These are phyloP conservation scores for Zaprionus nigranus DNA, from an alignment of 1,140 invertebrate species.

Conservation along the genomic window DNA sequence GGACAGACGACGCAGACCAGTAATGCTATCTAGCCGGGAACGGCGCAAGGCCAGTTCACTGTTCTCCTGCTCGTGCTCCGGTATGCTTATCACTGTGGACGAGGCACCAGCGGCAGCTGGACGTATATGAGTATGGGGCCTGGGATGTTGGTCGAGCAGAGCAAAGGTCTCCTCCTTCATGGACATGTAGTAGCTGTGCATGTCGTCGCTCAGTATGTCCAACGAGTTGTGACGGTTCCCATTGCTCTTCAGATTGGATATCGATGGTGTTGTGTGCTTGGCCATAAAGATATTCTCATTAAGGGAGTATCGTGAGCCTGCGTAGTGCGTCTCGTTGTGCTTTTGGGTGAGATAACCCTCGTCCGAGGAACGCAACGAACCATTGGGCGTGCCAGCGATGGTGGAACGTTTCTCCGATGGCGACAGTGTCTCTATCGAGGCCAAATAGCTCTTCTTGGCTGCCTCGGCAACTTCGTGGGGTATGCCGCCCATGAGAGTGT, in stretches of 20 bases:
- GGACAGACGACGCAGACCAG: conserved; percentile 71
- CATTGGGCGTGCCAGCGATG: conserved; percentile 28
- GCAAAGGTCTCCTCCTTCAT: conserved; percentile 67
- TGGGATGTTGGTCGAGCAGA: conserved; percentile 56
- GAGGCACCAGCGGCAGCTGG: conserved; percentile 1
- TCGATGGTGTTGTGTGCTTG: conserved; percentile 53
- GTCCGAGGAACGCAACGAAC: conserved; percentile 63
- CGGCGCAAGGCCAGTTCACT: conserved; percentile 59
- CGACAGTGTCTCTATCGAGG: conserved; percentile 80
- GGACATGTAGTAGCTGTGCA: conserved; percentile 68
- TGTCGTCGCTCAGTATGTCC: conserved; percentile 74
- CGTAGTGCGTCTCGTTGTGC: conserved; percentile 47
- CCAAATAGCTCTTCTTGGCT: conserved; percentile 68
- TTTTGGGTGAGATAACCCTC: conserved; percentile 72
- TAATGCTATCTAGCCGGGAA: conserved; percentile 73
- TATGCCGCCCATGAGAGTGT: conserved; percentile 72
- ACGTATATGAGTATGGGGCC: conserved; percentile 6
- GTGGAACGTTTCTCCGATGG: conserved; percentile 77
- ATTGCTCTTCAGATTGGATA: conserved; percentile 64
- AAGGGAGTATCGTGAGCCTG: conserved; percentile 71
- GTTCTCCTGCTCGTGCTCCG: conserved; percentile 46
- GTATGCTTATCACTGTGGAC: conserved; percentile 67
- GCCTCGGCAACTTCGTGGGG: conserved; percentile 42
- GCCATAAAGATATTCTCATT: conserved; percentile 77
- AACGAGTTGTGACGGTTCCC: conserved; percentile 76